Conservation (phyloP, 2,797 vertebrate species). For the Stomatorhinus walkeri region DNA sequence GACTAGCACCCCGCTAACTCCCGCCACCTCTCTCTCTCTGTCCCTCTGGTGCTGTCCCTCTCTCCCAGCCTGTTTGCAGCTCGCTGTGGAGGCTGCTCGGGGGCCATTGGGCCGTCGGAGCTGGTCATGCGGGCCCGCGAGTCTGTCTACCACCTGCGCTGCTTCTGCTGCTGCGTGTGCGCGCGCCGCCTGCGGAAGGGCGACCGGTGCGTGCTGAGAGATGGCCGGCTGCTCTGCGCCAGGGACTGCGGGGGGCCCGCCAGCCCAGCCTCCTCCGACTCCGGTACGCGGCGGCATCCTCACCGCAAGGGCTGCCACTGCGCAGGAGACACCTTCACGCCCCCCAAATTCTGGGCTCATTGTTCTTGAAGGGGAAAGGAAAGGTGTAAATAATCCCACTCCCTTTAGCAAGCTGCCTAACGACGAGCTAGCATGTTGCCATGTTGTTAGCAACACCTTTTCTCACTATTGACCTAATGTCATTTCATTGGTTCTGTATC, state of each 20-base stretch:
- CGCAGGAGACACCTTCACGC: not conserved
- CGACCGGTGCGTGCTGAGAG: constrained; percentile 84
- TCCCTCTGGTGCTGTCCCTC: not conserved
- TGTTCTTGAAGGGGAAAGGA: not conserved
- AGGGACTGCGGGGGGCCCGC: constrained; percentile 73
- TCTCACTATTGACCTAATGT: not conserved
- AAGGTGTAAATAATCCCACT: not conserved
- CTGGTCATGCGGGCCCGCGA: constrained; percentile 85
- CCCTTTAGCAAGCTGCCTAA: not conserved
- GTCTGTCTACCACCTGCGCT: constrained; percentile 85
- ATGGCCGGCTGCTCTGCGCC: constrained; percentile 84
- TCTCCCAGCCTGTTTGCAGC: constrained; percentile 78
- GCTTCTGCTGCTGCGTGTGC: constrained; percentile 91
- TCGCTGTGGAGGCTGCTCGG: constrained; percentile 76
- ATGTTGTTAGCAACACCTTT: not conserved
- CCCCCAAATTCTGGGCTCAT: not conserved
- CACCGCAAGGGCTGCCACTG: not conserved
- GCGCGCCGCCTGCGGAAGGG: constrained; percentile 85
- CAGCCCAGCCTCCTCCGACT: constrained; percentile 78
- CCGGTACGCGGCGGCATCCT: constrained; percentile 58
- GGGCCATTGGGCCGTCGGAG: constrained; percentile 76
- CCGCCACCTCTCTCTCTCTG: not conserved
- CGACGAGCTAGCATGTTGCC: not conserved
- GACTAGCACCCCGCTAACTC: not conserved
- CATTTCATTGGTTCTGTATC: not conserved